Evolutionary conservation across 1,140 invertebrate genomes (phyloP).

Genomic region (Eubasilissa regina): DNA sequence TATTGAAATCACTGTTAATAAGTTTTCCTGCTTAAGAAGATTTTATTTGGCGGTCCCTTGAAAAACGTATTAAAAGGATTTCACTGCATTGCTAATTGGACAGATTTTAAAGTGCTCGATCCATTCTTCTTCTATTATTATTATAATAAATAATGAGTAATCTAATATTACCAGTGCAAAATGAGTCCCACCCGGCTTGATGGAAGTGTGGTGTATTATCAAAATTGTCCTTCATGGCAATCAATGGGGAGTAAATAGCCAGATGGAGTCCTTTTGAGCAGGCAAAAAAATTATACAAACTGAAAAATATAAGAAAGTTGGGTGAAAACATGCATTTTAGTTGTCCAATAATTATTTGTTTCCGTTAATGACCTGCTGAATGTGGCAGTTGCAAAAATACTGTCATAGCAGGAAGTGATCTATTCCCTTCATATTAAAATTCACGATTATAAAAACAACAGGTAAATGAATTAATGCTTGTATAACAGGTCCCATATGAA

Average conservation of each 20-base stretch:
- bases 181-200: conserved; percentile 85
- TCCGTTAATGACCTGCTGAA: neutral
- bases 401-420: neutral
- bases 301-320: conserved; percentile 60
- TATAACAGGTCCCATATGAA: neutral
- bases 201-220: conserved; percentile 73
- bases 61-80: too few relatives aligned
- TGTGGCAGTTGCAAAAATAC: neutral
- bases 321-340: too few relatives aligned
- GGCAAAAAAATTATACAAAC: conserved; percentile 76
- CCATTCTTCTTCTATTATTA: neutral
- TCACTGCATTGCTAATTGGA: too few relatives aligned
- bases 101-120: too few relatives aligned
- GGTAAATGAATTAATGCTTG: neutral
- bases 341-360: neutral
- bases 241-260: conserved; percentile 64
- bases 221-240: conserved; percentile 65
- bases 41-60: too few relatives aligned
- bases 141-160: conserved; percentile 7
- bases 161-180: conserved; percentile 74
- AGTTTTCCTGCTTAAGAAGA: too few relatives aligned
- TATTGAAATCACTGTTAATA: too few relatives aligned
- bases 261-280: conserved; percentile 64
- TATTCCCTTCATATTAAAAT: neutral
- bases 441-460: neutral